A percentile compares a stretch with the other conserved stretches of the same genome.
phyloP scores from a whole-genome alignment of 2,888 invertebrate species.

The Lysandra coridon region DNA sequence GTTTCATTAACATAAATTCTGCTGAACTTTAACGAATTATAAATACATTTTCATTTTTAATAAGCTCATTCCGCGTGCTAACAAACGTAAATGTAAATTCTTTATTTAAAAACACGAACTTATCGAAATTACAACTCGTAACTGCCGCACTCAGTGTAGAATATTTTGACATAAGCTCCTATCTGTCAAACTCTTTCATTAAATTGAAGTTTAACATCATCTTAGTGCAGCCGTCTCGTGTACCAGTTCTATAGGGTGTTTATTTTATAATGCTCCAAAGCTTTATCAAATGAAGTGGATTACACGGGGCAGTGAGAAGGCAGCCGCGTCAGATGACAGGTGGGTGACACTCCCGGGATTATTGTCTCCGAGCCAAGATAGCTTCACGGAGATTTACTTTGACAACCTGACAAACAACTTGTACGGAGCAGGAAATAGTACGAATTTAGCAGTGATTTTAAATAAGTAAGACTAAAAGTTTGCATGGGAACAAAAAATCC shows the following conservation, averaged over 20 bases:
- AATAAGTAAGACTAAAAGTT: too few relatives aligned
- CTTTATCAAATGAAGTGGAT: slow-evolving; percentile 4
- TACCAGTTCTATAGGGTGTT: too few relatives aligned
- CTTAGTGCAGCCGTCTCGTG: too few relatives aligned
- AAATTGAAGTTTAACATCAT: too few relatives aligned
- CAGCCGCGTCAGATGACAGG: slow-evolving; percentile 42
- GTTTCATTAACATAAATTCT: slow-evolving; percentile 41
- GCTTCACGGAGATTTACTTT: slow-evolving; percentile 32
- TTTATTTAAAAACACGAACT: not conserved
- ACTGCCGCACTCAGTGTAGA: too few relatives aligned
- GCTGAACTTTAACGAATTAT: slow-evolving; percentile 27
- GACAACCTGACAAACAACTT: slow-evolving; percentile 33
- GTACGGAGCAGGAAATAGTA: slow-evolving; percentile 23
- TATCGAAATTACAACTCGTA: too few relatives aligned
- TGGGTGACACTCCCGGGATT: slow-evolving; percentile 45
- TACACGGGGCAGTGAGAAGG: not conserved
- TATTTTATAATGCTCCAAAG: not conserved
- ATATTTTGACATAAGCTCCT: too few relatives aligned
- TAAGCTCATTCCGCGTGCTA: not conserved
- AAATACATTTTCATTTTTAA: slow-evolving; percentile 25
- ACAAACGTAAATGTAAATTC: not conserved
- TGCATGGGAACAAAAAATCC: too few relatives aligned
- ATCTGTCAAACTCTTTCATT: too few relatives aligned
- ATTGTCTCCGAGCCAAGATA: slow-evolving; percentile 45
- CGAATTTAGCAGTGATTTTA: not conserved